Evolutionary conservation across 1,140 invertebrate species (phyloP).

Genomic region (Tribolium castaneum): DNA sequence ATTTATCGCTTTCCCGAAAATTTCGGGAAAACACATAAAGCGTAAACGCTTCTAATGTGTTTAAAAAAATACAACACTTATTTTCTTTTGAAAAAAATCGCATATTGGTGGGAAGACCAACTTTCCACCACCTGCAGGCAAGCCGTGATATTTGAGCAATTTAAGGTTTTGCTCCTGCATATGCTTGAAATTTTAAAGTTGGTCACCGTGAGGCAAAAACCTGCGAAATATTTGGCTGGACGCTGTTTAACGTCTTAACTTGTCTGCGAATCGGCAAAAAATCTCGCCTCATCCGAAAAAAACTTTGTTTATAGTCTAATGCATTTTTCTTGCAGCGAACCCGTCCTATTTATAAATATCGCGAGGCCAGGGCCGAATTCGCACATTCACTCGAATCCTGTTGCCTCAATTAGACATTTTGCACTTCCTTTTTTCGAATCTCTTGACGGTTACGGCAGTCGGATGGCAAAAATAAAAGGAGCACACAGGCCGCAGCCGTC

Average conservation of each 20-base stretch:
- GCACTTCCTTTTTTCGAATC: constrained; percentile 13
- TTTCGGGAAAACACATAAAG: too few species aligned
- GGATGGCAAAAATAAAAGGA: constrained; percentile 12
- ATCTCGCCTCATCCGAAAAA: not conserved
- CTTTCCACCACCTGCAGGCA: too few species aligned
- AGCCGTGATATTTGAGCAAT: too few species aligned
- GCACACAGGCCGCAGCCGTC: not conserved
- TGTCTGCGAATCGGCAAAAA: not conserved
- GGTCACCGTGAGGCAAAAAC: too few species aligned
- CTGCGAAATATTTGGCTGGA: too few species aligned
- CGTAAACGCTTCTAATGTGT: too few species aligned
- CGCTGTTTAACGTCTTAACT: not conserved
- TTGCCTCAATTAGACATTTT: not conserved
- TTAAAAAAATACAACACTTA: too few species aligned
- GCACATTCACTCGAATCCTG: not conserved
- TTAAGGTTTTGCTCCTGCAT: too few species aligned
- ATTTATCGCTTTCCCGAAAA: not conserved
- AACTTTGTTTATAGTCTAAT: constrained; percentile 33
- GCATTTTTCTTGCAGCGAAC: constrained; percentile 32
- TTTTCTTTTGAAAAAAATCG: too few species aligned
- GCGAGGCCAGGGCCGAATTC: constrained; percentile 31
- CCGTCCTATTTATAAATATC: constrained; percentile 18
- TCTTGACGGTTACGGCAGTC: constrained; percentile 6
- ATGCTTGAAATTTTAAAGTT: too few species aligned
- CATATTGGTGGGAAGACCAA: too few species aligned